phyloP scores from a whole-genome alignment of 2,113 vertebrate genomes.

The Donacobius atricapilla region DNA sequence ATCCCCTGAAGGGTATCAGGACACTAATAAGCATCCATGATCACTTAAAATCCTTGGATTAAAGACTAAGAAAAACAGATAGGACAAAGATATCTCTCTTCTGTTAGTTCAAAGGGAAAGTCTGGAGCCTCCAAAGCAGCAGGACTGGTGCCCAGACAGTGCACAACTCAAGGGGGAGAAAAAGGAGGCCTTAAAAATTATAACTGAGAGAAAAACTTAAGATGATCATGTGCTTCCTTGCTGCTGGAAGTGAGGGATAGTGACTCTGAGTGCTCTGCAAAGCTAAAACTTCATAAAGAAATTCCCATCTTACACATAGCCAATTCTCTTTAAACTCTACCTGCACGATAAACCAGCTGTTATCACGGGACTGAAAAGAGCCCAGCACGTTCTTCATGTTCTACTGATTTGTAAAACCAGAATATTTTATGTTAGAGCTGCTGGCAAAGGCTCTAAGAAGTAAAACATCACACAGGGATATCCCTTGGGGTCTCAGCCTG shows the following conservation, averaged over 20 bases:
- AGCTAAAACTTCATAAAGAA: not conserved
- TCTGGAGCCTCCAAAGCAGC: not conserved
- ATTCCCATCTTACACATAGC: not conserved
- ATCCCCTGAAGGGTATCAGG: not conserved
- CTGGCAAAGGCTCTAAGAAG: not conserved
- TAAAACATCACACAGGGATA: not conserved
- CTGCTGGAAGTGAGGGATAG: not conserved
- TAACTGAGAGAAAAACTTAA: not conserved
- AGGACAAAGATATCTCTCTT: not conserved
- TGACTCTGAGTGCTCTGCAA: not conserved
- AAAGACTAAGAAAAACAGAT: not conserved
- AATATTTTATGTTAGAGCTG: not conserved
- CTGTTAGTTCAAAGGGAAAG: not conserved
- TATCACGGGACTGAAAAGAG: not conserved
- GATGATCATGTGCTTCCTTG: not conserved
- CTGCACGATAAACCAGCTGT: not conserved
- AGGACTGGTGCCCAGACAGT: not conserved
- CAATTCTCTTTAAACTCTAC: not conserved
- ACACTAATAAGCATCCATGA: not conserved
- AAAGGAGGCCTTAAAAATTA: not conserved
- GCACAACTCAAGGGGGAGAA: rapidly evolving
- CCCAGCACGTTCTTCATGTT: not conserved
- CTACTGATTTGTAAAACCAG: not conserved
- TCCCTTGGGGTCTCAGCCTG: not conserved
- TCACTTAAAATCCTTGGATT: not conserved